phyloP scores from a whole-genome alignment of 2,888 invertebrate genomes.

The Nezara viridula region DNA sequence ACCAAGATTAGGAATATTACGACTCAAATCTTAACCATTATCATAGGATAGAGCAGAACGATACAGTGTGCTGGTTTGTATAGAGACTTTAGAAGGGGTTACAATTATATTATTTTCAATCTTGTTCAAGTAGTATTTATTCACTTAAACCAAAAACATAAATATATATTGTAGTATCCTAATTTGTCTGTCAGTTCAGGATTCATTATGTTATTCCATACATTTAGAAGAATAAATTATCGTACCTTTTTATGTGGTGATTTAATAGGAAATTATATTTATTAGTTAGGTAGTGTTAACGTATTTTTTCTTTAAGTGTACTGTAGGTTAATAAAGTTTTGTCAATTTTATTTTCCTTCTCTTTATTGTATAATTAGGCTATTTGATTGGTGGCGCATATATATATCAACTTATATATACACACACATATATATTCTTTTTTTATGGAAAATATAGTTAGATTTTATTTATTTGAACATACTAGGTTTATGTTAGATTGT shows the following conservation, averaged over 20 bases:
- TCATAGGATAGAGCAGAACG: constrained; percentile 56
- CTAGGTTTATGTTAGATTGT: constrained; percentile 43
- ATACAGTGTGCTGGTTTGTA: constrained; percentile 57
- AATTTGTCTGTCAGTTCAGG: constrained; percentile 53
- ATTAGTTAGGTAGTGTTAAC: constrained; percentile 52
- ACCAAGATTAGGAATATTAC: constrained; percentile 59
- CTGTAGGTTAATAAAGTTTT: constrained; percentile 56
- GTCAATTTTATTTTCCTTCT: constrained; percentile 56
- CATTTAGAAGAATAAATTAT: constrained; percentile 48
- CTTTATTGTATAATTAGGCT: constrained; percentile 51
- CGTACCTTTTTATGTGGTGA: constrained; percentile 54
- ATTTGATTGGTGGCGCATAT: constrained; percentile 30
- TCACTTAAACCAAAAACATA: constrained; percentile 1
- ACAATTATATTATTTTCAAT: constrained; percentile 43
- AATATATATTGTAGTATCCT: constrained; percentile 48
- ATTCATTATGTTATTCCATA: constrained; percentile 55
- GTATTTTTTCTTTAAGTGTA: constrained; percentile 56
- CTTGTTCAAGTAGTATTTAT: constrained; percentile 43
- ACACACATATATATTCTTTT: constrained; percentile 18
- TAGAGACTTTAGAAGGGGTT: constrained; percentile 57
- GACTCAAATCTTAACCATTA: constrained; percentile 50
- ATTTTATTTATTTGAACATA: constrained; percentile 53
- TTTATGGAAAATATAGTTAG: constrained; percentile 48
- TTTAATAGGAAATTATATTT: constrained; percentile 52
- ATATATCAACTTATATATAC: constrained; percentile 28